These are phyloP conservation scores for Plebejus argus DNA, from an alignment of 2,888 invertebrate species.

Conservation along the genomic window DNA sequence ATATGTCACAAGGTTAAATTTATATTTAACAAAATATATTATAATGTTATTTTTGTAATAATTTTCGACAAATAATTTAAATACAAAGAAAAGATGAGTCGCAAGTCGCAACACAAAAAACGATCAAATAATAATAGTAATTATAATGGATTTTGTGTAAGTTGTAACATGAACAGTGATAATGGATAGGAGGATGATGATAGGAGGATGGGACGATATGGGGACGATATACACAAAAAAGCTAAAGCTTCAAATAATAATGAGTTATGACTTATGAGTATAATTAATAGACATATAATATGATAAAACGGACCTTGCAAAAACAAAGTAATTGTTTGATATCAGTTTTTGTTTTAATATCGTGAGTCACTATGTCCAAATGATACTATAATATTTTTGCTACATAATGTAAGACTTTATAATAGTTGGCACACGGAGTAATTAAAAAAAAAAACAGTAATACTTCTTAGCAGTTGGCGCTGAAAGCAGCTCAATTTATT, in stretches of 20 bases:
- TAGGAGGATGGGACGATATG: too few species aligned
- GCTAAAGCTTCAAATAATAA: background rate
- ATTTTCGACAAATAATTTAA: background rate
- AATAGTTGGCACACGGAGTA: background rate
- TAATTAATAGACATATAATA: background rate
- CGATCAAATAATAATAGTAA: background rate
- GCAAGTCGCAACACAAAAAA: background rate
- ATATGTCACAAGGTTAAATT: slow-evolving; percentile 2
- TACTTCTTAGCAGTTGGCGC: too few species aligned
- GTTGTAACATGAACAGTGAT: too few species aligned
- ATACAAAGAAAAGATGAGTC: slow-evolving; percentile 2
- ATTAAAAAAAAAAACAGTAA: background rate
- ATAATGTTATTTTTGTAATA: background rate
- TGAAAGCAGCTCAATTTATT: too few species aligned
- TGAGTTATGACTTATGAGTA: background rate
- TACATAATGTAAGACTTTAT: background rate
- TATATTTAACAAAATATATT: background rate
- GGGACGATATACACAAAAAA: background rate
- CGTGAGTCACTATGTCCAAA: background rate
- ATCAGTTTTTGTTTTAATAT: background rate
- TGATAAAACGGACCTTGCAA: background rate
- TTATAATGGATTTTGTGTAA: too few species aligned
- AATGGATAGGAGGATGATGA: too few species aligned
- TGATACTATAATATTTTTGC: background rate
- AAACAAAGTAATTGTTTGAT: background rate